Base-by-base conservation (phyloP, 2,113 vertebrate genomes). In the Polyodon spathula region DNA sequence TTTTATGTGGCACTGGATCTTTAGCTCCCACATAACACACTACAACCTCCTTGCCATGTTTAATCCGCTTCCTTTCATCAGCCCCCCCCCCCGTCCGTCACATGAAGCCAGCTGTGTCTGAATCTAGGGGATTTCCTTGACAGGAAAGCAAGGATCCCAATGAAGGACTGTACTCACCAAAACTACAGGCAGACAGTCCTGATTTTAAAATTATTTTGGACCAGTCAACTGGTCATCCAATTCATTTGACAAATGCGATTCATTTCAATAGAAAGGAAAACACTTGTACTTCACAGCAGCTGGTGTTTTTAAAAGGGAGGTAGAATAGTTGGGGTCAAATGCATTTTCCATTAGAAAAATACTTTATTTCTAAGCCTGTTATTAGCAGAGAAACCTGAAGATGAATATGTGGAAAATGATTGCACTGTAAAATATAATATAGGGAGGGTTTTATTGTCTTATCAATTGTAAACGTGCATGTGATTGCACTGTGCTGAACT, bases 121-220 rank as follows among this genome's bases (percentile, higher is more conserved):
- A 48, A 58, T 68, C 58, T 58, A 55, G n/a, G 51, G 50, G 55
- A 54, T 63, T 61, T 57, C 56, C 54, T 66, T 41, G 63, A 54
- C 67, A 72, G 64, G 63, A 72, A 66, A 58, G 50, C 56, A 71
- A 56, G 65, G 58, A 65, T 58, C 39, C 41, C 39, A 40, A 38
- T 57, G 48, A 6, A 54, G 61, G 66, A 72, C 63, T 63, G 44
- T 59, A 66, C 70, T 72, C 27, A 27, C 27, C 3, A 27, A 27
- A 2, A 27, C 27, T 27, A 3, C 27, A n/a, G n/a, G n/a, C n/a
- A n/a, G n/a, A 71, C 70, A n/a, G n/a, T n/a, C 68, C 68, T 58
- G 68, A 68, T 66, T 15, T 63, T 43, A 63, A 68, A 68, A 64
- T 39, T 39, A 54, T n/a, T n/a, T n/a, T n/a, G n/a, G n/a, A n/a